phyloP scores from a whole-genome alignment of 2,888 invertebrate genomes.

The Heliconius hortense region DNA sequence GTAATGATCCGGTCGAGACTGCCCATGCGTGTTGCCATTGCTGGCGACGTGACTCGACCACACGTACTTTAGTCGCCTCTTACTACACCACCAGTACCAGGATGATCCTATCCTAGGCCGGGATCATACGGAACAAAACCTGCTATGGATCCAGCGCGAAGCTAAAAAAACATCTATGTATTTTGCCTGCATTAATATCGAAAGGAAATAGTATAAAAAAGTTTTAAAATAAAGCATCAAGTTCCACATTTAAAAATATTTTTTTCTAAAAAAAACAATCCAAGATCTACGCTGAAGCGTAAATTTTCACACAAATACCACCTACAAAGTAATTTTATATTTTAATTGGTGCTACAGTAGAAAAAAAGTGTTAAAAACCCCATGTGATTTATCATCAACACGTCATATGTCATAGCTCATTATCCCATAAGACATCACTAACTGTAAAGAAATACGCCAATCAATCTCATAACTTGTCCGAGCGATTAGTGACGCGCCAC shows the following conservation, averaged over 20 bases:
- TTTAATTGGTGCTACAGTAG: slow-evolving; percentile 20
- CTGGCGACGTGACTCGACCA: too few relatives aligned
- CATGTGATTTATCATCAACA: slow-evolving; percentile 37
- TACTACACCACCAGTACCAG: too few relatives aligned
- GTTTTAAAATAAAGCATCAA: neutral
- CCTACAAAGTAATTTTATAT: slow-evolving; percentile 25
- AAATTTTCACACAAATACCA: slow-evolving; percentile 20
- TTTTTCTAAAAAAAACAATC: neutral
- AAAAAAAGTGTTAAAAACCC: slow-evolving; percentile 41
- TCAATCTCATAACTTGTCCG: slow-evolving; percentile 71
- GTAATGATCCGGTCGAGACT: too few relatives aligned
- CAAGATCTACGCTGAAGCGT: slow-evolving; percentile 8
- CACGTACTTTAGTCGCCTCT: too few relatives aligned
- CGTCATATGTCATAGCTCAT: slow-evolving; percentile 40
- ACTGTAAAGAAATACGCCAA: slow-evolving; percentile 62
- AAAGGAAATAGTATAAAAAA: too few relatives aligned
- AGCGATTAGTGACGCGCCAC: slow-evolving; percentile 68
- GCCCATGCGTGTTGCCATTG: too few relatives aligned
- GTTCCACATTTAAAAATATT: neutral
- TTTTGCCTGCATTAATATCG: too few relatives aligned
- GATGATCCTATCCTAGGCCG: too few relatives aligned
- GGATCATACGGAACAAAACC: too few relatives aligned
- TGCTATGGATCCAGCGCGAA: too few relatives aligned
- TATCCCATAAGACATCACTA: slow-evolving; percentile 53
- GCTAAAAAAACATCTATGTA: too few relatives aligned